Evolutionary conservation across 2,113 vertebrate species (phyloP).

Genomic region (Marcusenius ussheri): DNA sequence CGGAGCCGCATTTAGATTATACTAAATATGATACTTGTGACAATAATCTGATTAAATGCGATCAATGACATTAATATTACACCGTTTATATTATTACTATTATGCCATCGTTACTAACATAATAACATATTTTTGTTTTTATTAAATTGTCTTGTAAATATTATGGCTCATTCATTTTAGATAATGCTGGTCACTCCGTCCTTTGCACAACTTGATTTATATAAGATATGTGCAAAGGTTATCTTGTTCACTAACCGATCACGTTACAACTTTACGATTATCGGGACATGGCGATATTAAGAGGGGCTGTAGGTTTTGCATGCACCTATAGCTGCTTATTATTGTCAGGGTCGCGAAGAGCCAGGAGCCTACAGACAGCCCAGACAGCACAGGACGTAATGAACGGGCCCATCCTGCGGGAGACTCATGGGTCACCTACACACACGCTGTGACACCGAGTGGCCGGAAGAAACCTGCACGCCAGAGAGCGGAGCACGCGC

Average conservation of each 20-base stretch:
- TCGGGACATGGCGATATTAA: neutral
- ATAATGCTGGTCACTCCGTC: neutral
- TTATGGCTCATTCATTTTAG: neutral
- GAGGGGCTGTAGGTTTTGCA: neutral
- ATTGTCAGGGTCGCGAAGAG: neutral
- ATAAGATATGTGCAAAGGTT: neutral
- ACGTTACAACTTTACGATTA: neutral
- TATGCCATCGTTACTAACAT: neutral
- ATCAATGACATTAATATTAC: neutral
- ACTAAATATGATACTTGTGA: neutral
- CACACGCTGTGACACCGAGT: neutral
- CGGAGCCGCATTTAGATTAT: neutral
- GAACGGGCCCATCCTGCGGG: neutral
- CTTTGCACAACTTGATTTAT: neutral
- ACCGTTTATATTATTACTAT: neutral
- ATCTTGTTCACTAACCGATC: neutral
- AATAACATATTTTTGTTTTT: neutral
- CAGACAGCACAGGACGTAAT: neutral
- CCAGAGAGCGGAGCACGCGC: neutral
- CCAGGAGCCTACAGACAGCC: neutral
- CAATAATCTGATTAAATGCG: neutral
- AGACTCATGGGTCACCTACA: neutral
- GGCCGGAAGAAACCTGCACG: neutral
- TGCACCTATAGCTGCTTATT: neutral
- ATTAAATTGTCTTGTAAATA: neutral